Percentiles rank a stretch among this genome's conserved stretches.
Evolutionary conservation across 2,888 invertebrate genomes (phyloP).

Genomic region (Callyntrura guangdongensis): DNA sequence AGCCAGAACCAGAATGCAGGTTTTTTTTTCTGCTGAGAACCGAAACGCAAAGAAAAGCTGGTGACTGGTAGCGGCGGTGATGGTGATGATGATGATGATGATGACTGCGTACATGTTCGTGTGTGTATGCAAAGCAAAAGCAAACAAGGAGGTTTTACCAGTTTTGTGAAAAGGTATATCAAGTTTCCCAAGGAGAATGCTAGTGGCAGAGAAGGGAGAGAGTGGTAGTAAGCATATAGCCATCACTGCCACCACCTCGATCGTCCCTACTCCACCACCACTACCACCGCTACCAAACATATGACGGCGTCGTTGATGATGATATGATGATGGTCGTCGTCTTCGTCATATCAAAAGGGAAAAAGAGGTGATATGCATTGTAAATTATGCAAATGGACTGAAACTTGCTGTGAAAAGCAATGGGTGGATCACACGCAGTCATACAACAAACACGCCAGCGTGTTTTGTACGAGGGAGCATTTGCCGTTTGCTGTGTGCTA

Average conservation of each 20-base stretch:
- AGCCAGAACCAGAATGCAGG: slow-evolving; percentile 30
- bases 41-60: slow-evolving; percentile 33
- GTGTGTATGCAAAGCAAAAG: slow-evolving; percentile 50
- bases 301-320: slow-evolving; percentile 56
- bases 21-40: slow-evolving; percentile 10
- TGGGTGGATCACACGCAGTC: slow-evolving; percentile 64
- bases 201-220: background rate
- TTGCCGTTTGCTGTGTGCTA: background rate
- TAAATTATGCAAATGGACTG: slow-evolving; percentile 77
- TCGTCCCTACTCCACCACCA: background rate
- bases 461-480: background rate
- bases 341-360: slow-evolving; percentile 62
- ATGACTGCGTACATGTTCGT: background rate
- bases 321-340: slow-evolving; percentile 59
- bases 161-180: slow-evolving; percentile 62
- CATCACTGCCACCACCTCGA: slow-evolving; percentile 35
- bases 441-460: slow-evolving; percentile 8
- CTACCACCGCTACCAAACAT: slow-evolving; percentile 23
- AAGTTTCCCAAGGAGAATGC: slow-evolving; percentile 36
- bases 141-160: slow-evolving; percentile 71
- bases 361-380: slow-evolving; percentile 73
- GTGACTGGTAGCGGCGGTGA: slow-evolving; percentile 9
- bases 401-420: slow-evolving; percentile 74
- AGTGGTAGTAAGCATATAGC: slow-evolving; percentile 41
- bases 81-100: slow-evolving; percentile 27